These are phyloP conservation scores for Catocala nupta DNA, from an alignment of 2,888 invertebrate genomes.

Conservation along the genomic window DNA sequence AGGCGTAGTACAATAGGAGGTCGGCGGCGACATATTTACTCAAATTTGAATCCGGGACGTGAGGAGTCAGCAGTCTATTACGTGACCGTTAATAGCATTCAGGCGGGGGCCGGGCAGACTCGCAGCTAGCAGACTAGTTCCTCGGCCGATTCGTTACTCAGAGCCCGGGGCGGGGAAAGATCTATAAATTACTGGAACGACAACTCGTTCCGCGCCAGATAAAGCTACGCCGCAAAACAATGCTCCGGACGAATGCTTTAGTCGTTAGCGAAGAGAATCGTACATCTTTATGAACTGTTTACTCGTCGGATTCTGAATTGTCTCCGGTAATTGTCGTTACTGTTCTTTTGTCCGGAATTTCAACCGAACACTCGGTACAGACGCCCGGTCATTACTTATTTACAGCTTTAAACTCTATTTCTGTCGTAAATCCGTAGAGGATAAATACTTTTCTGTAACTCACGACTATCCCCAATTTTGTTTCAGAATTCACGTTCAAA, in stretches of 20 bases:
- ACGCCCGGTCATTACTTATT: constrained; percentile 48
- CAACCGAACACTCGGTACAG: constrained; percentile 36
- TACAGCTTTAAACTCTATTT: constrained; percentile 49
- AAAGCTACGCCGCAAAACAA: constrained; percentile 85
- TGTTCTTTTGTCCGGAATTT: constrained; percentile 59
- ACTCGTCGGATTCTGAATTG: constrained; percentile 69
- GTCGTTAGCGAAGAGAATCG: constrained; percentile 77
- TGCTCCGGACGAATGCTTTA: constrained; percentile 78
- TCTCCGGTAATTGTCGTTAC: constrained; percentile 60
- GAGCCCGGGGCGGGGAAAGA: constrained; percentile 80
- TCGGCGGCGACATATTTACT: constrained; percentile 76
- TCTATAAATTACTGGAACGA: constrained; percentile 86
- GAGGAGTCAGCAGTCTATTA: constrained; percentile 78
- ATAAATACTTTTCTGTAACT: constrained; percentile 72
- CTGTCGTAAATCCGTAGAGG: constrained; percentile 51
- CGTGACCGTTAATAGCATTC: constrained; percentile 82
- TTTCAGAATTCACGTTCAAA: constrained; percentile 81
- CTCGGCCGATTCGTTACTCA: constrained; percentile 72
- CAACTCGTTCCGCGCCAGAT: constrained; percentile 85
- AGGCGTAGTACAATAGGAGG: constrained; percentile 71
- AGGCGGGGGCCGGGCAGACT: constrained; percentile 58
- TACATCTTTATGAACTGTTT: constrained; percentile 82
- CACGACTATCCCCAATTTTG: constrained; percentile 77
- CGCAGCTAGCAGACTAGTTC: constrained; percentile 63
- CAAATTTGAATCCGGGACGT: constrained; percentile 80